Evolutionary conservation across 2,797 vertebrate species (phyloP).

Genomic region (Hemibagrus guttatus): DNA sequence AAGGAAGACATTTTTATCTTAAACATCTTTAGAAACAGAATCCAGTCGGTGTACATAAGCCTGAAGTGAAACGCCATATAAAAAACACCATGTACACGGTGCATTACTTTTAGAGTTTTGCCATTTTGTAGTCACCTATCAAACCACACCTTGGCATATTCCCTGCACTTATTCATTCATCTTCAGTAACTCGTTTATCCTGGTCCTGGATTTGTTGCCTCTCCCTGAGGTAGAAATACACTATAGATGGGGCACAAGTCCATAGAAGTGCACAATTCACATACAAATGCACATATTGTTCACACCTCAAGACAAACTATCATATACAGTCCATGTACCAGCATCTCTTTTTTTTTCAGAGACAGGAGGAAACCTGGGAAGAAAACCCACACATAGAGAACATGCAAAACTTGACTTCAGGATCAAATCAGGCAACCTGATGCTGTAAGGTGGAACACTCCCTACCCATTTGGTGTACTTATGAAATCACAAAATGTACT

Average conservation of each 20-base stretch:
- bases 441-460: neutral
- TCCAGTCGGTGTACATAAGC: neutral
- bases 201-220: neutral
- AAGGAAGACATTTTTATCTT: neutral
- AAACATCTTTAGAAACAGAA: neutral
- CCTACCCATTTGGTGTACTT: neutral
- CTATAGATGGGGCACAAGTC: neutral
- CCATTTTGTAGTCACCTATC: neutral
- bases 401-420: neutral
- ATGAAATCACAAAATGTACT: neutral
- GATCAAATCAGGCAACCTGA: neutral
- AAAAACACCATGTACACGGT: neutral
- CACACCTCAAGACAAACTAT: neutral
- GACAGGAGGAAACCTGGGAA: neutral
- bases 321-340: neutral
- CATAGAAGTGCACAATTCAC: neutral
- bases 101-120: neutral
- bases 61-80: neutral
- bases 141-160: neutral
- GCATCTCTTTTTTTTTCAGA: neutral
- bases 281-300: neutral
- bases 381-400: neutral
- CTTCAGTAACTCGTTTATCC: neutral
- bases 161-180: neutral
- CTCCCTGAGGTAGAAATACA: neutral